Evolutionary conservation across 2,888 invertebrate species (phyloP).

Genomic region (Drosophila histrio): DNA sequence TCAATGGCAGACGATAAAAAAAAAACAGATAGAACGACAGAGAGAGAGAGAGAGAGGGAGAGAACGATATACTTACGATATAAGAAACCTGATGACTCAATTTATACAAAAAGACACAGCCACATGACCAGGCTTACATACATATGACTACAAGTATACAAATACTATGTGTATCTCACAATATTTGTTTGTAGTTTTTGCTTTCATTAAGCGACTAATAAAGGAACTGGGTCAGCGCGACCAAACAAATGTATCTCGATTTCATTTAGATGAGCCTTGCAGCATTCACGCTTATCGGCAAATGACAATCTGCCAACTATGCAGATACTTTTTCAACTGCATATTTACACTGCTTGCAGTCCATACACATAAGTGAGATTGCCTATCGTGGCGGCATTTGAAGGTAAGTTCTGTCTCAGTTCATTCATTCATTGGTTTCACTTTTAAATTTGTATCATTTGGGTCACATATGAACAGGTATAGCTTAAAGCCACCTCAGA

Average conservation of each 20-base stretch:
- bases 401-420: slow-evolving; percentile 59
- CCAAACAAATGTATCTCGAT: slow-evolving; percentile 77
- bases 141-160: slow-evolving; percentile 23
- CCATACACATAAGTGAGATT: slow-evolving; percentile 65
- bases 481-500: slow-evolving; percentile 53
- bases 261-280: slow-evolving; percentile 65
- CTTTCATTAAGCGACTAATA: slow-evolving; percentile 62
- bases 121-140: slow-evolving; percentile 49
- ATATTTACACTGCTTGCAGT: slow-evolving; percentile 46
- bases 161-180: background rate
- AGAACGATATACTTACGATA: slow-evolving; percentile 23
- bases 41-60: slow-evolving; percentile 5
- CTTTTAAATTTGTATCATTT: slow-evolving; percentile 68
- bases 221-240: slow-evolving; percentile 68
- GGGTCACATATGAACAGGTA: slow-evolving; percentile 57
- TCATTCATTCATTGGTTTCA: slow-evolving; percentile 50
- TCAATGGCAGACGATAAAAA: slow-evolving; percentile 77
- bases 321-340: slow-evolving; percentile 56
- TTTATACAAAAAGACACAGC: slow-evolving; percentile 58
- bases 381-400: slow-evolving; percentile 66
- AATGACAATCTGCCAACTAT: slow-evolving; percentile 66
- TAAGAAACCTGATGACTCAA: slow-evolving; percentile 69
- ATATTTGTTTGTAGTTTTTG: slow-evolving; percentile 58
- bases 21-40: too few relatives aligned
- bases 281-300: slow-evolving; percentile 60